A percentile compares a stretch with the other conserved stretches of the same genome.
phyloP scores from a whole-genome alignment of 2,888 invertebrate genomes.

The Lingula anatina region DNA sequence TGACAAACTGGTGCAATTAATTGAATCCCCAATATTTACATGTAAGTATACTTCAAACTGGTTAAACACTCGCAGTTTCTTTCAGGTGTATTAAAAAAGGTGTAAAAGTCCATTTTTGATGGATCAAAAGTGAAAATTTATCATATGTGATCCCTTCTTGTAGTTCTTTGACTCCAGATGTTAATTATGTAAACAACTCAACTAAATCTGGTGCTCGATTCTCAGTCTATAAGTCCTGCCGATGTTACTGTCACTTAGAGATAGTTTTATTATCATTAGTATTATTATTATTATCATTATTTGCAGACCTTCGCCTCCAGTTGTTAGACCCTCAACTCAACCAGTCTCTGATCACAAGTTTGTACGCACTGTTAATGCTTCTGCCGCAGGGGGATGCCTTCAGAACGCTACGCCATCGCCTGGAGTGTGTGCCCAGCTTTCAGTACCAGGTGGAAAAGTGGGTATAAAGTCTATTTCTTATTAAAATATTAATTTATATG shows the following conservation, averaged over 20 bases:
- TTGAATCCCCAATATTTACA: slow-evolving; percentile 98
- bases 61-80: neutral
- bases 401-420: slow-evolving; percentile 72
- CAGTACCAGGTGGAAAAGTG: slow-evolving; percentile 56
- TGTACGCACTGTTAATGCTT: slow-evolving; percentile 95
- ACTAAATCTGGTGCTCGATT: no score
- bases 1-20: slow-evolving; percentile 92
- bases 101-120: no score
- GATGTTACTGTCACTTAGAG: no score
- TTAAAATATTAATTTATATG: no score
- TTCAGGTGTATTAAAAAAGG: neutral
- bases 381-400: slow-evolving; percentile 97
- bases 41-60: slow-evolving; percentile 64
- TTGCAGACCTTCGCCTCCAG: slow-evolving; percentile 84
- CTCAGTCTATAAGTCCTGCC: no score
- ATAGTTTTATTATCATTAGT: neutral
- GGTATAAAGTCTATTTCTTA: slow-evolving; percentile 16
- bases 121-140: neutral
- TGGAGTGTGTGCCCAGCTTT: slow-evolving; percentile 70
- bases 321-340: slow-evolving; percentile 69
- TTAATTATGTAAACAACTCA: no score
- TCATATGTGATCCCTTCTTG: neutral
- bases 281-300: no score
- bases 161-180: no score
- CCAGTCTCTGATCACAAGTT: slow-evolving; percentile 74